A percentile compares a stretch with the other conserved stretches of the same genome.
Evolutionary conservation across 2,888 invertebrate species (phyloP).

Genomic region (Heteromurus nitidus): DNA sequence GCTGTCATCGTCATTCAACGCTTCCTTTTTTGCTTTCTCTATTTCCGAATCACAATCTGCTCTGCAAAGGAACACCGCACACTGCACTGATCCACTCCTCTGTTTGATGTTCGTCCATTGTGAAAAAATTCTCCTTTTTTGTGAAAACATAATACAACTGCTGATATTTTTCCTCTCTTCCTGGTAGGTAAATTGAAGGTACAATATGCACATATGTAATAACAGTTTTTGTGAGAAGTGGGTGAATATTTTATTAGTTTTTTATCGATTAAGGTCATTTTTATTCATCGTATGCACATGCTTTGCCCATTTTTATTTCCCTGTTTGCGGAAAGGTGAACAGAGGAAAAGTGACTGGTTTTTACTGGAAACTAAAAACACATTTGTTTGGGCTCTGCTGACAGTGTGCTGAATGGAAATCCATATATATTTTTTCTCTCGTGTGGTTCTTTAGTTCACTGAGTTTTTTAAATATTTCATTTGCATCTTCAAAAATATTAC

Average conservation of each 20-base stretch:
- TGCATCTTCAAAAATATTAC: constrained; percentile 34
- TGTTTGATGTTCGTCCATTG: too few species aligned
- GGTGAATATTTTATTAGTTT: constrained; percentile 71
- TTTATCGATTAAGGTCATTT: constrained; percentile 62
- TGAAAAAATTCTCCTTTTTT: too few species aligned
- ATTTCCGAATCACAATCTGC: constrained; percentile 47
- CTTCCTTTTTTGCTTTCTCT: constrained; percentile 58
- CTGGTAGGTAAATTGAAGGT: constrained; percentile 35
- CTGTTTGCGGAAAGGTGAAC: constrained; percentile 67
- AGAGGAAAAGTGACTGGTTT: constrained; percentile 18
- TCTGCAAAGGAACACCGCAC: neutral
- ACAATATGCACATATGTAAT: neutral
- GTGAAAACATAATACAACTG: neutral
- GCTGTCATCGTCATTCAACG: constrained; percentile 48
- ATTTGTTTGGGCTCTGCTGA: neutral
- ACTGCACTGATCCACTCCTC: neutral
- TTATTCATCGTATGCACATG: constrained; percentile 17
- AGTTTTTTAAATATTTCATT: constrained; percentile 36
- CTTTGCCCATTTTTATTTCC: constrained; percentile 54
- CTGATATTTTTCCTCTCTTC: constrained; percentile 21
- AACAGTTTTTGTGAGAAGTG: constrained; percentile 54
- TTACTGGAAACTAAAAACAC: neutral
- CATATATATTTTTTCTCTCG: constrained; percentile 28
- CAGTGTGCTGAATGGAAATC: too few species aligned
- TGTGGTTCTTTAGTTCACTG: constrained; percentile 56